These are phyloP conservation scores for Lates japonicus DNA, from an alignment of 2,797 vertebrate species.

Conservation along the genomic window DNA sequence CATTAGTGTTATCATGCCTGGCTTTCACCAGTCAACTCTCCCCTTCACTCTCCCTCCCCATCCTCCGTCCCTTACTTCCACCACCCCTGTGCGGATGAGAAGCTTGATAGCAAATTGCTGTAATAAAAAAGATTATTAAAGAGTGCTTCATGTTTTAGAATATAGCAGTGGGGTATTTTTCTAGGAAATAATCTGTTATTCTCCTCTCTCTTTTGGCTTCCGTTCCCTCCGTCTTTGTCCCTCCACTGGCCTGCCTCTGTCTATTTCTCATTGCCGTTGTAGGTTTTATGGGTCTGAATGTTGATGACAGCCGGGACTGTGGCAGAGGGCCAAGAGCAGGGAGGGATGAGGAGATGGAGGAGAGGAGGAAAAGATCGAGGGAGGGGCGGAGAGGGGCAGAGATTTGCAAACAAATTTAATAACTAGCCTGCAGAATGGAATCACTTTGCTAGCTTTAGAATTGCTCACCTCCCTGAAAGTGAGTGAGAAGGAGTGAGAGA, in stretches of 20 bases:
- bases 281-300: conserved; percentile 76
- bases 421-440: conserved; percentile 83
- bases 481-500: conserved; percentile 48
- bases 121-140: conserved; percentile 76
- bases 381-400: conserved; percentile 56
- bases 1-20: conserved; percentile 62
- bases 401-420: conserved; percentile 86
- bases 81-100: conserved; percentile 41
- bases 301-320: conserved; percentile 73
- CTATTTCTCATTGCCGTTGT: conserved; percentile 46
- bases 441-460: conserved; percentile 79
- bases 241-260: conserved; percentile 38
- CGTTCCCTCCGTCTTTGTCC: conserved; percentile 40
- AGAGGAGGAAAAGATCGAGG: conserved; percentile 41
- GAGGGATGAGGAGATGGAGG: conserved; percentile 56
- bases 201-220: conserved; percentile 36
- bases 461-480: conserved; percentile 78
- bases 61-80: conserved; percentile 40
- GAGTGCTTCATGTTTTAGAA: conserved; percentile 63
- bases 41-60: conserved; percentile 20
- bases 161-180: conserved; percentile 64
- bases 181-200: conserved; percentile 71
- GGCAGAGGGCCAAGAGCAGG: conserved; percentile 53
- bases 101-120: conserved; percentile 63
- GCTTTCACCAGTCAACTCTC: conserved; percentile 54